Percentiles rank a stretch among this genome's conserved stretches.
Conservation (phyloP, 1,140 invertebrate species). For the Diabrotica virgifera region DNA sequence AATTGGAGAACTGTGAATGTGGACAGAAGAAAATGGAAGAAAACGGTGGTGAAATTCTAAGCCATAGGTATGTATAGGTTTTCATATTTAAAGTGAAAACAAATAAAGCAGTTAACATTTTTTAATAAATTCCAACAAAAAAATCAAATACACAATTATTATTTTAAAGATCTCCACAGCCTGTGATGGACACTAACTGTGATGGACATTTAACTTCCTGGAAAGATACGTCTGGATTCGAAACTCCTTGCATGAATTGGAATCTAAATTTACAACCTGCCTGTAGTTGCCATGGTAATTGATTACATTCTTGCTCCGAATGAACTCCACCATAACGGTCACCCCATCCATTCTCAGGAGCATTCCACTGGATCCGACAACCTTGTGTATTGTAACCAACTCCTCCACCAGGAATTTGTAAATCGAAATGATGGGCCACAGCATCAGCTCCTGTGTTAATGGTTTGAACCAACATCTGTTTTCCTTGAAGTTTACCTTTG, state of each 20-base stretch:
- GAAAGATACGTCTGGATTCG: constrained; percentile 18
- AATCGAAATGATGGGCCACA: constrained; percentile 17
- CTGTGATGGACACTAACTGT: constrained; percentile 11
- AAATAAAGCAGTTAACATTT: too few relatives aligned
- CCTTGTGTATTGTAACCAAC: constrained; percentile 13
- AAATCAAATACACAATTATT: neutral
- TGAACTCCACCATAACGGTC: constrained; percentile 20
- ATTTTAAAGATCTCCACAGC: constrained; percentile 4
- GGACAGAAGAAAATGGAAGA: too few relatives aligned
- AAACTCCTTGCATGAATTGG: constrained; percentile 20
- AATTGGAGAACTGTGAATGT: too few relatives aligned
- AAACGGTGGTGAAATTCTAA: too few relatives aligned
- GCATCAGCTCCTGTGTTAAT: constrained; percentile 21
- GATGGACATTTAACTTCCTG: constrained; percentile 22
- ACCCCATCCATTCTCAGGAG: constrained; percentile 20
- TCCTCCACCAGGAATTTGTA: constrained; percentile 19
- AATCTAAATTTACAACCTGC: constrained; percentile 20
- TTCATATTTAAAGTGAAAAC: too few relatives aligned
- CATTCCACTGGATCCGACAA: constrained; percentile 15
- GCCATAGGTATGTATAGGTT: too few relatives aligned
- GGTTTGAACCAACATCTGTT: constrained; percentile 18
- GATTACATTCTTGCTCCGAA: constrained; percentile 12
- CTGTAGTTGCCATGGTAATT: constrained; percentile 17
- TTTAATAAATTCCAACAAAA: neutral
- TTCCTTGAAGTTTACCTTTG: constrained; percentile 16